Evolutionary conservation across 1,140 invertebrate genomes (phyloP), one percentile per base, ranked within the genome.

Genomic region (Tachypleus tridentatus): DNA sequence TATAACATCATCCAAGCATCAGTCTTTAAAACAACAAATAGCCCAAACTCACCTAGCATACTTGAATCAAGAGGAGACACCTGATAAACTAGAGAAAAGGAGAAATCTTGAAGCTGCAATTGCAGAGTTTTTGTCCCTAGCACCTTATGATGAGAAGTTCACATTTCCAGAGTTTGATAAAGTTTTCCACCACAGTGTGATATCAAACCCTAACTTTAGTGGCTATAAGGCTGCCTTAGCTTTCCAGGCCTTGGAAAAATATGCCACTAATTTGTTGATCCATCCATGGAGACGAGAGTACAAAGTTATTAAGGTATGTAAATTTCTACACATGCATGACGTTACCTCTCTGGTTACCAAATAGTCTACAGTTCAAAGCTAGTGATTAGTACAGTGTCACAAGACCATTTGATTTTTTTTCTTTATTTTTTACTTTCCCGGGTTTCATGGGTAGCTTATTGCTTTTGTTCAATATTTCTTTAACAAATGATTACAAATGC

Each of bases 211-310:
- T 9, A 82, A 86, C 68, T 94, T 91, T 73, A 90, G 85, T 76
- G 87, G 87, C 8, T 88, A 88, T 71, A 82, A 85, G 69, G 87
- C 88, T 10, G 84, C 86, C 4, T 81, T 84, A 58, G 90, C 89
- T 9, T 94, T 90, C 83, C 86, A 87, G 72, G 84, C 88, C 29
- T 80, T 94, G 67, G 88, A 87, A 58, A 81, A 87, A 51, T 93
- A 93, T 76, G 90, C 91, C 4, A 84, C 84, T 58, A 93, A 93
- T 79, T 78, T 94, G 60, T 77, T 92, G 10, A 83, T 85, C 4
- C 89, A 93, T 73, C 89, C 89, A 7, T 94, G 91, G 91, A 78
- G 91, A 69, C 88, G 86, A 77, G 91, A 94, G 74, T 94, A 88
- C 73, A 81, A 82, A 70, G 82, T 82, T 69, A 82, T 93, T 62